These are phyloP conservation scores for Crossocerus cetratus DNA, from an alignment of 2,888 invertebrate genomes.

Conservation along the genomic window DNA sequence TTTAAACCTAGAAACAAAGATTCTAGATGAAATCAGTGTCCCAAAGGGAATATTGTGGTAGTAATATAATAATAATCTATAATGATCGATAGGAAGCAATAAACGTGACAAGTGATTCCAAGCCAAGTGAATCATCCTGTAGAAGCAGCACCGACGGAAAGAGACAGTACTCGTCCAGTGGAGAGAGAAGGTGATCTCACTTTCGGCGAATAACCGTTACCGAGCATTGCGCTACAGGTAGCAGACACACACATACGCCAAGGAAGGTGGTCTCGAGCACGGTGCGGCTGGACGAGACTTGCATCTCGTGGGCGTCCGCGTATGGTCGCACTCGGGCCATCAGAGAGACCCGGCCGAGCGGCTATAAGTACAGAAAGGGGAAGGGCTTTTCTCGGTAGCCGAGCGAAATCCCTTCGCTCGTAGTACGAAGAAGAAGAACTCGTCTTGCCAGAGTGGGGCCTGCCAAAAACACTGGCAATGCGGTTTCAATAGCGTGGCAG, in stretches of 20 bases:
- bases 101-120: too few species aligned
- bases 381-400: neutral
- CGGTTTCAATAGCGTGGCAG: too few species aligned
- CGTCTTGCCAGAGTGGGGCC: neutral
- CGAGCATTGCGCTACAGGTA: slow-evolving; percentile 32
- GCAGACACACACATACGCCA: slow-evolving; percentile 15
- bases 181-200: slow-evolving; percentile 49
- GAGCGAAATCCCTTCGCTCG: slow-evolving; percentile 4
- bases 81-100: too few species aligned
- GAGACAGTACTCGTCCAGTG: slow-evolving; percentile 43
- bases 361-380: too few species aligned
- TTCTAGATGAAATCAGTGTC: too few species aligned
- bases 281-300: neutral
- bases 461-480: too few species aligned
- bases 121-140: too few species aligned
- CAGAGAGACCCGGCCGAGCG: slow-evolving; percentile 20
- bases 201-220: slow-evolving; percentile 66
- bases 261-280: slow-evolving; percentile 21
- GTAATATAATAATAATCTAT: too few species aligned
- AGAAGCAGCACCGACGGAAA: slow-evolving; percentile 32
- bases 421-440: slow-evolving; percentile 2
- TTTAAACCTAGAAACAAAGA: too few species aligned
- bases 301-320: slow-evolving; percentile 26
- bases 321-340: slow-evolving; percentile 23
- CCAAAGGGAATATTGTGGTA: too few species aligned